Base-by-base conservation (phyloP, 2,797 vertebrate genomes). In the Chelmon rostratus region DNA sequence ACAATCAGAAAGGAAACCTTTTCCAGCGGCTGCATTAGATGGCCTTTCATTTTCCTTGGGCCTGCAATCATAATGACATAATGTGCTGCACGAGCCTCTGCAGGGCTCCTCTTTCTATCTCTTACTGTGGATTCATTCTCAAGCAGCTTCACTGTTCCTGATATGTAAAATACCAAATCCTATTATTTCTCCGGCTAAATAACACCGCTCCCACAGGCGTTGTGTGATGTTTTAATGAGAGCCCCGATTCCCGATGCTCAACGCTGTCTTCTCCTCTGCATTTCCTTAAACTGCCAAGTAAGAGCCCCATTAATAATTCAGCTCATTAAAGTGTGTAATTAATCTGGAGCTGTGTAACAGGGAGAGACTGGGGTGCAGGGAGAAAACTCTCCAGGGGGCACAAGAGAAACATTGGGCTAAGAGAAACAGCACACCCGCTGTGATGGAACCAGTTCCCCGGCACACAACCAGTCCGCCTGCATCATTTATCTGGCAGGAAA, bases 301-400 rank as follows among this genome's bases (percentile, higher is more conserved):
- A 97, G 97, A 97, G 96, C 96, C 94, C 96, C 97, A 98, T 99
- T 98, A 98, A 99, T 98, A 98, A 98, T 98, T 97, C 97, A 98
- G 97, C 97, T 99, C 97, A 98, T 99, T 99, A 99, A 98, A 97
- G 97, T 97, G 97, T 98, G 95, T 98, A 99, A 99, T 99, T 98
- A 99, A 98, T 98, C 96, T 91, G 93, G 96, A 94, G 93, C 90
- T 88, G 90, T 92, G 94, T 94, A 94, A 92, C 92, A 88, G 92
- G 93, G 92, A 93, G 92, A 90, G 93, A 90, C 86, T 83, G 84
- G 79, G 86, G 92, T 74, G 47, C 79, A 62, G 84, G 89, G 89
- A 90, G 89, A 71, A 80, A 82, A 67, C 83, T 88, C 92, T 92
- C 94, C 87, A 67, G 93, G 94, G 90, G 89, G 88, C 54, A 64